Percentiles rank a stretch among this genome's conserved stretches.
phyloP scores from a whole-genome alignment of 1,140 invertebrate species.

The Lordiphosa stackelbergi region DNA sequence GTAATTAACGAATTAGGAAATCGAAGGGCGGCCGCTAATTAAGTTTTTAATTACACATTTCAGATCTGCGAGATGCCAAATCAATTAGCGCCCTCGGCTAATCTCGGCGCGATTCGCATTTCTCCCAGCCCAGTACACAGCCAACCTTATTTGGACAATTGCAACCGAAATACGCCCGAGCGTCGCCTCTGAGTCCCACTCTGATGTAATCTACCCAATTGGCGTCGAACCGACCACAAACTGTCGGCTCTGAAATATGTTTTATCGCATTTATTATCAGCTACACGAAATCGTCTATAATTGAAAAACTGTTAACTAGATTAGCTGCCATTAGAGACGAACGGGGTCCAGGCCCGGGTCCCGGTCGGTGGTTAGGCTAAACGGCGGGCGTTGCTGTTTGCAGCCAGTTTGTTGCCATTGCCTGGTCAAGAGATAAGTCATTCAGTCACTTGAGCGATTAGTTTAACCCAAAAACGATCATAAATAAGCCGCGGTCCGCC shows the following conservation, averaged over 20 bases:
- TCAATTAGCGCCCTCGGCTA: slow-evolving; percentile 58
- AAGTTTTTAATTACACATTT: slow-evolving; percentile 48
- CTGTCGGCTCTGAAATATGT: slow-evolving; percentile 60
- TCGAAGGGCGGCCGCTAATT: slow-evolving; percentile 54
- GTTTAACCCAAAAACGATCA: slow-evolving; percentile 52
- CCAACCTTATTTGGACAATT: slow-evolving; percentile 58
- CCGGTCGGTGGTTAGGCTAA: slow-evolving; percentile 14
- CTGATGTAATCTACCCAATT: slow-evolving; percentile 62
- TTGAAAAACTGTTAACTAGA: slow-evolving; percentile 76
- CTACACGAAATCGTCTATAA: slow-evolving; percentile 69
- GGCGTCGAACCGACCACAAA: slow-evolving; percentile 37
- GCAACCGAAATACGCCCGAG: slow-evolving; percentile 69
- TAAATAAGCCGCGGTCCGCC: slow-evolving; percentile 53
- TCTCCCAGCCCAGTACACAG: background rate
- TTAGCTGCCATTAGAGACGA: slow-evolving; percentile 68
- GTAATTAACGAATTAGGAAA: slow-evolving; percentile 46
- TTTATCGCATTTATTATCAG: slow-evolving; percentile 76
- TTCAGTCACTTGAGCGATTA: slow-evolving; percentile 15
- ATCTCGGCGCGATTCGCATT: background rate
- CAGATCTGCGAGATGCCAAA: slow-evolving; percentile 31
- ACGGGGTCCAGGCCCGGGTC: slow-evolving; percentile 30
- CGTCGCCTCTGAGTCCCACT: slow-evolving; percentile 13
- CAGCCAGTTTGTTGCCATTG: slow-evolving; percentile 37
- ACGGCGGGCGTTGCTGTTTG: slow-evolving; percentile 33
- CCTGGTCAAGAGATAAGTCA: slow-evolving; percentile 37